Evolutionary conservation across 2,888 invertebrate genomes (phyloP), one percentile per base, ranked within the genome.

Genomic region (Drepanosiphum platanoidis): DNA sequence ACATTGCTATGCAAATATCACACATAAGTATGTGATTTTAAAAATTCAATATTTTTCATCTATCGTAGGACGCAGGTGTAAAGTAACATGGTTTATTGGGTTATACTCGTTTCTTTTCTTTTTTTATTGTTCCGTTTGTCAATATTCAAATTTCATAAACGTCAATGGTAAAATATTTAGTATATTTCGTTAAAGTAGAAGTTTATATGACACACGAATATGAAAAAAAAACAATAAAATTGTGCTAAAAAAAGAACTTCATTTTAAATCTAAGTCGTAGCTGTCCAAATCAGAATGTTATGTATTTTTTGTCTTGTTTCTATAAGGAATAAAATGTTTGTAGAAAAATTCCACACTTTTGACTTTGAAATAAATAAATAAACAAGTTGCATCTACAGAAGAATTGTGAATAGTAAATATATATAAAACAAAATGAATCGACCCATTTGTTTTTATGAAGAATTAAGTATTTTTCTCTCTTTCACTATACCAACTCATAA

Each of bases 131-230:
- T 68, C 22, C 71, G 9, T 81, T 39, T 30, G 30, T 58, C 58
- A 70, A 71, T 71, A 71, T 58, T 81, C 71, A 39, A 71, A 81
- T 81, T 81, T 27, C 36, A 58, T 39, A 81, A 39, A 81, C 71
- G 58, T 81, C 71, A 58, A 81, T 36, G 3, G 13, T 30, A n/a
- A 81, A 81, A 58, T 71, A 81, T 81, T 81, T 71, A 36, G 27
- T 52, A 36, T 36, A 22, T 36, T 36, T 58, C 13, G 18, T 52
- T 58, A 52, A 5, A 22, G 13, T 13, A 70, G 30, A 81, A 30
- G 52, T 58, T 36, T 52, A 58, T 27, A 7, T 34, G 80, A 70
- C 81, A 61, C 30, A 22, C 13, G 30, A 30, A 58, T 39, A 22
- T 22, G 30, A 30, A 58, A 58, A 30, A 71, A 58, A 22, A 32